These are phyloP conservation scores for Patiria pectinifera DNA, from an alignment of 53 echinoderm and acorn worm genomes.

Conservation along the genomic window DNA sequence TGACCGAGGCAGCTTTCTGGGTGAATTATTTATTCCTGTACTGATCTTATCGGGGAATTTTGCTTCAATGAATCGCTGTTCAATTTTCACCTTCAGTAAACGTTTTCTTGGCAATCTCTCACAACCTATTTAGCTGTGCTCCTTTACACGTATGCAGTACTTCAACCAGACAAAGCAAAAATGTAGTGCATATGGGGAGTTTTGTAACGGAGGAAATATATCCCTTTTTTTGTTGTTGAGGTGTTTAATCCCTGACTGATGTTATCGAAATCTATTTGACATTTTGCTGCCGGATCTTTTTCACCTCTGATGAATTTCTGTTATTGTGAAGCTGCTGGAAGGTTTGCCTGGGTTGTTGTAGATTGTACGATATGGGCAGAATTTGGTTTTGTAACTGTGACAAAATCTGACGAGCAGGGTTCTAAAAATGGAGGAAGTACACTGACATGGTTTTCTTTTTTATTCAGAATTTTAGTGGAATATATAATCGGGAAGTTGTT, in stretches of 20 bases:
- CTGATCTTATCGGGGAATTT: slow-evolving; percentile 28
- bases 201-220: too few relatives aligned
- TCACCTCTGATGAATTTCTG: slow-evolving; percentile 1
- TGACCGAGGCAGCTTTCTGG: neutral
- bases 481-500: too few relatives aligned
- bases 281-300: neutral
- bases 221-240: neutral
- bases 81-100: slow-evolving; percentile 31
- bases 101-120: slow-evolving; percentile 2
- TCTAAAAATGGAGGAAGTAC: neutral
- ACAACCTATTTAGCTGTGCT: neutral
- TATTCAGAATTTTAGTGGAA: neutral
- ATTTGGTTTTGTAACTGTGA: slow-evolving; percentile 8
- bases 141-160: neutral
- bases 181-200: too few relatives aligned
- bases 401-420: neutral
- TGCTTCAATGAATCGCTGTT: slow-evolving; percentile 8
- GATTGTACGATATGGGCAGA: neutral
- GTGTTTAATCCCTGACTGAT: neutral
- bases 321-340: neutral
- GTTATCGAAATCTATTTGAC: slow-evolving; percentile 30
- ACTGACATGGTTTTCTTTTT: neutral
- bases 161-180: neutral
- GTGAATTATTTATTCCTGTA: slow-evolving; percentile 3
- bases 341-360: neutral